Evolutionary conservation across 1,140 invertebrate genomes (phyloP).

Genomic region (Panulirus ornatus): DNA sequence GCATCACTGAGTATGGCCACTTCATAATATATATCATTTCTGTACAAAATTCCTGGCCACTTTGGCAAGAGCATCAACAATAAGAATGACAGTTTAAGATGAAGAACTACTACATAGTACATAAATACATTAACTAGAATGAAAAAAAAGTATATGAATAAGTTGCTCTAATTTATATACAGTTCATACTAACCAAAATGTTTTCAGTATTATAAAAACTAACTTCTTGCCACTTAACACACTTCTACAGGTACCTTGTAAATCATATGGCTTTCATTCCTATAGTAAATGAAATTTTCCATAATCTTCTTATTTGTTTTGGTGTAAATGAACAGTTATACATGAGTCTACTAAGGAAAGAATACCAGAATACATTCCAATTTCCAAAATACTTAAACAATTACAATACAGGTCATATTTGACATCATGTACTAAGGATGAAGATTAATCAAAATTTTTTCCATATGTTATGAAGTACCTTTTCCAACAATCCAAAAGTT

Average conservation of each 20-base stretch:
- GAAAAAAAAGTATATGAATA: background rate
- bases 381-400: no score
- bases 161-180: background rate
- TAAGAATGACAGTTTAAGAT: background rate
- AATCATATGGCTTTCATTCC: background rate
- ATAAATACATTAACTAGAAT: background rate
- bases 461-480: background rate
- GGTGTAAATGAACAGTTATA: no score
- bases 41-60: slow-evolving; percentile 11
- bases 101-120: background rate
- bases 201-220: background rate
- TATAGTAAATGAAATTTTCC: no score
- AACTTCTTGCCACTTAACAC: background rate
- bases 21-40: slow-evolving; percentile 5
- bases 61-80: slow-evolving; percentile 5
- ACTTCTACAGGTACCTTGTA: background rate
- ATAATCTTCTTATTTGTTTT: no score
- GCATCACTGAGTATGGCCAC: background rate
- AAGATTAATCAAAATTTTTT: background rate
- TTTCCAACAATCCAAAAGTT: background rate
- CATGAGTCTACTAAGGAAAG: no score
- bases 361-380: no score
- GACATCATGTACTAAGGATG: no score
- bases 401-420: no score
- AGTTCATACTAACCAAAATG: background rate